Conservation (phyloP, 2,113 vertebrate species). For the Mellivora capensis region DNA sequence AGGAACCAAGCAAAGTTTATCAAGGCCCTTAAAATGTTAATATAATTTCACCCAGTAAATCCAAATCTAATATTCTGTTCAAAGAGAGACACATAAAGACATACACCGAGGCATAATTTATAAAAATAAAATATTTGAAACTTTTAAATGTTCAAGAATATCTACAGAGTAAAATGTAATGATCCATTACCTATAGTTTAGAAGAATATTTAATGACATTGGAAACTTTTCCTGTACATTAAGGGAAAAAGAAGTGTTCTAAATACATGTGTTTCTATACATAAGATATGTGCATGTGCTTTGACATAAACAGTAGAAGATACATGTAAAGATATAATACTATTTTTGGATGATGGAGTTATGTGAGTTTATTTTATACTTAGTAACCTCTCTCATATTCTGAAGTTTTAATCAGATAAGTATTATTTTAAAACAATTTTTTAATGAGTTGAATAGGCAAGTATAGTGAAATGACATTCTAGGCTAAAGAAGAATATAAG, state of each 20-base stretch:
- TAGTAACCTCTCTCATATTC: background rate
- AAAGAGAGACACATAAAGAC: background rate
- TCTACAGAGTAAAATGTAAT: background rate
- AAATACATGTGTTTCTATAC: background rate
- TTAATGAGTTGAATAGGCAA: background rate
- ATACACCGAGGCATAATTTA: slow-evolving; percentile 8
- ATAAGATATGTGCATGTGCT: background rate
- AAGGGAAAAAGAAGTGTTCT: slow-evolving; percentile 5
- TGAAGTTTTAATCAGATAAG: slow-evolving; percentile 36
- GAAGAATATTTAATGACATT: slow-evolving; percentile 18
- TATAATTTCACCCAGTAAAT: slow-evolving; percentile 4
- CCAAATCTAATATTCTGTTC: slow-evolving; percentile 34
- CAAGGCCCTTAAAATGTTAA: background rate
- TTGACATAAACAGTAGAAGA: slow-evolving; percentile 27
- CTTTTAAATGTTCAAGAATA: background rate
- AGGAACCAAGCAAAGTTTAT: background rate
- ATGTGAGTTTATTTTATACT: background rate
- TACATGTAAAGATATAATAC: slow-evolving; percentile 3
- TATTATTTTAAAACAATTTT: background rate
- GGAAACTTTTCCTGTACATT: background rate
- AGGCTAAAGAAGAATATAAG: background rate
- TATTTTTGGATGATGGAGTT: slow-evolving; percentile 16
- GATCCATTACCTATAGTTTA: background rate
- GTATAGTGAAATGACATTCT: background rate
- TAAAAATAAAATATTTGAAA: slow-evolving; percentile 24